Conservation (phyloP, 2,797 vertebrate genomes). For the Enteromius trimaculatus region DNA sequence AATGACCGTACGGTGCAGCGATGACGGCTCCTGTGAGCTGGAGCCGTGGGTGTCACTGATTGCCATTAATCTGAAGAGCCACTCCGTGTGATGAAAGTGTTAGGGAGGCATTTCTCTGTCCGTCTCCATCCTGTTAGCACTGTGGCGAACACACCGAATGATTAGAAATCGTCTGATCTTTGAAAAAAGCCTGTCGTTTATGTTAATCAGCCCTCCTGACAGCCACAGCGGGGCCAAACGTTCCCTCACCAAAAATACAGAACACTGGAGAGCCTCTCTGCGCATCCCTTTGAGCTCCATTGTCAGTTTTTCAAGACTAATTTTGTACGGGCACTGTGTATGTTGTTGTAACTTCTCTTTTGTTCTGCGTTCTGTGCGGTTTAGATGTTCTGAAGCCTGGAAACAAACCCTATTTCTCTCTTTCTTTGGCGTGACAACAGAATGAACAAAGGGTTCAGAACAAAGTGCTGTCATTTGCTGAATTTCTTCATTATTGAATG, state of each 20-base stretch:
- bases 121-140: constrained; percentile 48
- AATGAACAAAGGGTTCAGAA: constrained; percentile 29
- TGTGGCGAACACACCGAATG: constrained; percentile 41
- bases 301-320: neutral
- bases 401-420: constrained; percentile 13
- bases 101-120: constrained; percentile 45
- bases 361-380: neutral
- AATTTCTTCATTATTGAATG: constrained; percentile 27
- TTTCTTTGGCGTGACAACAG: neutral
- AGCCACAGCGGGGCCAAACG: constrained; percentile 40
- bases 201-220: constrained; percentile 41
- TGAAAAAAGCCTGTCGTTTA: constrained; percentile 45
- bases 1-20: constrained; percentile 25
- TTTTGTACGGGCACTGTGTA: neutral
- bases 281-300: constrained; percentile 19
- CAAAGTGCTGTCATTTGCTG: constrained; percentile 31
- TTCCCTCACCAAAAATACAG: constrained; percentile 35
- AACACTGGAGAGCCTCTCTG: constrained; percentile 22
- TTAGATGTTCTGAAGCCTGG: neutral
- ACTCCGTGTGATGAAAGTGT: constrained; percentile 67
- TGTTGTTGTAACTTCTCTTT: neutral
- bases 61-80: constrained; percentile 67
- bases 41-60: constrained; percentile 60
- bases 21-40: constrained; percentile 14
- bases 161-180: constrained; percentile 56